Conservation (phyloP, 2,888 invertebrate species). For the Osmoderma eremita region DNA sequence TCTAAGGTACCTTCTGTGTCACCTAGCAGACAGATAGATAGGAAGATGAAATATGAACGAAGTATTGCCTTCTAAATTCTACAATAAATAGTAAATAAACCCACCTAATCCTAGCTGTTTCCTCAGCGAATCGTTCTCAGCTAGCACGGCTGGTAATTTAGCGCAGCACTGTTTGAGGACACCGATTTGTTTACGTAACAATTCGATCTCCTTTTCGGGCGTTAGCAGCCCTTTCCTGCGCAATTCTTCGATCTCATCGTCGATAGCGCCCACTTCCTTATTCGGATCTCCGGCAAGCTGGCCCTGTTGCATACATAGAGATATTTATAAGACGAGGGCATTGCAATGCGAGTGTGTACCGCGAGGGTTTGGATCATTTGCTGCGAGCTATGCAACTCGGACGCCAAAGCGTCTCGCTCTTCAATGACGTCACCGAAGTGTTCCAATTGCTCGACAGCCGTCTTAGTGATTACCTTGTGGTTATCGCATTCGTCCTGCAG, state of each 20-base stretch:
- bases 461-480: slow-evolving; percentile 51
- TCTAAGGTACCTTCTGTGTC: slow-evolving; percentile 40
- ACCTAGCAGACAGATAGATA: slow-evolving; percentile 40
- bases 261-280: slow-evolving; percentile 53
- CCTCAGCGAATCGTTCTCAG: slow-evolving; percentile 57
- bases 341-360: slow-evolving; percentile 8
- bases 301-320: slow-evolving; percentile 21
- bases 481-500: slow-evolving; percentile 53
- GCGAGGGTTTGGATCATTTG: slow-evolving; percentile 26
- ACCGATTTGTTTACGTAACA: slow-evolving; percentile 57
- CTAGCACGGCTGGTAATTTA: slow-evolving; percentile 56
- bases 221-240: slow-evolving; percentile 48
- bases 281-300: slow-evolving; percentile 25
- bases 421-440: slow-evolving; percentile 49
- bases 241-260: slow-evolving; percentile 55
- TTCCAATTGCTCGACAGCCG: slow-evolving; percentile 58
- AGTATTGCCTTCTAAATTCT: not conserved
- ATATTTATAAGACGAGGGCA: slow-evolving; percentile 18
- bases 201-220: slow-evolving; percentile 56
- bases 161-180: slow-evolving; percentile 58
- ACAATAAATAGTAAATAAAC: not conserved
- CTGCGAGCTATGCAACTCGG: slow-evolving; percentile 15
- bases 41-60: slow-evolving; percentile 5
- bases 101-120: slow-evolving; percentile 42
- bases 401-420: slow-evolving; percentile 50